Percentiles rank a stretch among this genome's conserved stretches.
These are phyloP conservation scores for Cephus nigrinus DNA, from an alignment of 2,888 invertebrate genomes.

Conservation along the genomic window DNA sequence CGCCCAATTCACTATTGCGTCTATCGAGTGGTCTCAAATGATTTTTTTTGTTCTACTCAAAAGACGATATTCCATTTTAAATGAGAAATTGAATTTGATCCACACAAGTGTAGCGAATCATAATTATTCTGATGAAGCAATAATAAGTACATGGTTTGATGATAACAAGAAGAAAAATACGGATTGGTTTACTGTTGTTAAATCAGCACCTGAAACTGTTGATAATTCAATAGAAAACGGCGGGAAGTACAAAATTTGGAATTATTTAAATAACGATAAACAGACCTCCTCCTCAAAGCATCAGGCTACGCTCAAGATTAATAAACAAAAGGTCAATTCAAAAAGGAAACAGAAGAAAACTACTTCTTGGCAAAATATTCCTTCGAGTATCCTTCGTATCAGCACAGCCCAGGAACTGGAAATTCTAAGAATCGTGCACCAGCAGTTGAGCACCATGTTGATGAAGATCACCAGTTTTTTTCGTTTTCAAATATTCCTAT, in stretches of 20 bases:
- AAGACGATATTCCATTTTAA: background rate
- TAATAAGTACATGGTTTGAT: background rate
- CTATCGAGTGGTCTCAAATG: background rate
- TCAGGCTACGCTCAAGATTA: background rate
- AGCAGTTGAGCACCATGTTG: background rate
- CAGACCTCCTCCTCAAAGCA: background rate
- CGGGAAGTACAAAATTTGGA: background rate
- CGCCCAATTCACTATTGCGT: background rate
- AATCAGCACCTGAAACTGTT: background rate
- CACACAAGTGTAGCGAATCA: background rate
- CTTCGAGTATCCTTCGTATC: background rate
- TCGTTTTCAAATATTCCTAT: background rate
- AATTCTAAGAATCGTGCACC: background rate
- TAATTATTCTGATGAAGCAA: background rate
- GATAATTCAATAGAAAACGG: background rate
- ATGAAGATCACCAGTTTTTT: background rate
- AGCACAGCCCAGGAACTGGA: background rate
- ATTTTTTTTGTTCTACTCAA: background rate
- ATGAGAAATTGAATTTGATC: background rate
- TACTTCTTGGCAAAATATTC: background rate
- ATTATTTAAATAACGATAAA: background rate
- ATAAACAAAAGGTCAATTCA: background rate
- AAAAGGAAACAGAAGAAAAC: too few species aligned
- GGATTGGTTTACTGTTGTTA: background rate
- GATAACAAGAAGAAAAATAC: background rate